Evolutionary conservation across 1,140 invertebrate species (phyloP).

Genomic region (Drosophila auraria): DNA sequence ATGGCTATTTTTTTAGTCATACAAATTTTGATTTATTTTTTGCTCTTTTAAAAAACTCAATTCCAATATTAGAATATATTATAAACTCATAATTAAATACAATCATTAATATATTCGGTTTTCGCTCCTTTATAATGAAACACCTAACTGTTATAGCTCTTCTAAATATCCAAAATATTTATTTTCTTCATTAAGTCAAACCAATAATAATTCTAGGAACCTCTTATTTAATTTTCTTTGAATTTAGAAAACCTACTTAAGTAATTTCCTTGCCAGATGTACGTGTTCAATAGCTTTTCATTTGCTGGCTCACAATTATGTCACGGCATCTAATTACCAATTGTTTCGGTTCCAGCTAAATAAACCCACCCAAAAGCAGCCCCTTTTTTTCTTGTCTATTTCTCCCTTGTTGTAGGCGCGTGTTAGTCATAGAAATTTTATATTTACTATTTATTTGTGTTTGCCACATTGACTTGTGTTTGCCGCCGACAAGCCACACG

Average conservation of each 20-base stretch:
- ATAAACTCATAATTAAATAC: too few species aligned
- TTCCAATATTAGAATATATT: too few species aligned
- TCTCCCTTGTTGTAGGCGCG: slow-evolving; percentile 56
- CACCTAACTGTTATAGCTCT: too few species aligned
- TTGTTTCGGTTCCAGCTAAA: not conserved
- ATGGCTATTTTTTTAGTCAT: too few species aligned
- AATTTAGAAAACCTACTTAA: not conserved
- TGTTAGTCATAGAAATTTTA: slow-evolving; percentile 71
- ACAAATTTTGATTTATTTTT: too few species aligned
- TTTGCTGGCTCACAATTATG: slow-evolving; percentile 8
- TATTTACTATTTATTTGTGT: slow-evolving; percentile 71
- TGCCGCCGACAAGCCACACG: slow-evolving; percentile 37
- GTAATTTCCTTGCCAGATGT: not conserved
- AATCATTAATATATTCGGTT: too few species aligned
- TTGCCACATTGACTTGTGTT: slow-evolving; percentile 57
- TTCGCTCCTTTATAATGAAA: too few species aligned
- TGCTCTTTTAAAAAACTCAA: too few species aligned
- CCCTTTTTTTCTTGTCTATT: not conserved
- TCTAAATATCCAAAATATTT: not conserved
- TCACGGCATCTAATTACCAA: slow-evolving; percentile 19
- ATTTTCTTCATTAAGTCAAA: not conserved
- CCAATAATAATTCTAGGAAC: not conserved
- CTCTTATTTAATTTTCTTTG: not conserved
- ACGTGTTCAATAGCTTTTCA: slow-evolving; percentile 1
- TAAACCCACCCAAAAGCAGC: not conserved